Evolutionary conservation across 2,888 invertebrate genomes (phyloP).

Genomic region (Leucophenga maculata): DNA sequence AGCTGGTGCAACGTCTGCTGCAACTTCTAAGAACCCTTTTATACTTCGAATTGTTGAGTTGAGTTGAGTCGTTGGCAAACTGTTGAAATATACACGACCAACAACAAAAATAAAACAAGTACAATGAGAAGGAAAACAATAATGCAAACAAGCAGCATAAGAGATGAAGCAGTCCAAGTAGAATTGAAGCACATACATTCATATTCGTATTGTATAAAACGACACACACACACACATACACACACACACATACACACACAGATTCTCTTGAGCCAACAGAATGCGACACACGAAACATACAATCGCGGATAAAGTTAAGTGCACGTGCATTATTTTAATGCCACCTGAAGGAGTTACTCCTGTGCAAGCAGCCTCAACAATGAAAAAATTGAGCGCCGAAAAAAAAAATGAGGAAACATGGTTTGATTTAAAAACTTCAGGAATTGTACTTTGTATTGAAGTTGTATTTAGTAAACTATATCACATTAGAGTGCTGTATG

Average conservation of each 20-base stretch:
- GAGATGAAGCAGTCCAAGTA: slow-evolving; percentile 29
- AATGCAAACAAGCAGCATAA: slow-evolving; percentile 1
- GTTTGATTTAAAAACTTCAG: no score
- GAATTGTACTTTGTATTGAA: no score
- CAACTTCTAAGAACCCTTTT: background rate
- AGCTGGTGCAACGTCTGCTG: background rate
- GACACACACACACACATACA: slow-evolving; percentile 19
- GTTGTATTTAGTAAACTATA: no score
- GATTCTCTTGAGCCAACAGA: slow-evolving; percentile 29
- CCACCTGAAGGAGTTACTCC: slow-evolving; percentile 66
- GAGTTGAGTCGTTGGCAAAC: slow-evolving; percentile 31
- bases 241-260: slow-evolving; percentile 36
- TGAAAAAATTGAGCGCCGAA: no score
- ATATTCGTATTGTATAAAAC: background rate
- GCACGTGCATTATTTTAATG: slow-evolving; percentile 71
- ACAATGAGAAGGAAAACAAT: slow-evolving; percentile 16
- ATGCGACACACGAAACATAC: slow-evolving; percentile 41
- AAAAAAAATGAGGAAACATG: no score
- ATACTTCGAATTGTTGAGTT: background rate
- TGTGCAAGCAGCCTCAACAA: slow-evolving; percentile 23
- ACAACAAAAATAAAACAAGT: slow-evolving; percentile 47
- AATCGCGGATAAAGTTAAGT: slow-evolving; percentile 68
- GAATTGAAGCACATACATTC: slow-evolving; percentile 20
- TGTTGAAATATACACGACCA: slow-evolving; percentile 43
- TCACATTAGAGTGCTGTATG: no score